phyloP scores from a whole-genome alignment of 2,888 invertebrate genomes.

The Nysson spinosus region DNA sequence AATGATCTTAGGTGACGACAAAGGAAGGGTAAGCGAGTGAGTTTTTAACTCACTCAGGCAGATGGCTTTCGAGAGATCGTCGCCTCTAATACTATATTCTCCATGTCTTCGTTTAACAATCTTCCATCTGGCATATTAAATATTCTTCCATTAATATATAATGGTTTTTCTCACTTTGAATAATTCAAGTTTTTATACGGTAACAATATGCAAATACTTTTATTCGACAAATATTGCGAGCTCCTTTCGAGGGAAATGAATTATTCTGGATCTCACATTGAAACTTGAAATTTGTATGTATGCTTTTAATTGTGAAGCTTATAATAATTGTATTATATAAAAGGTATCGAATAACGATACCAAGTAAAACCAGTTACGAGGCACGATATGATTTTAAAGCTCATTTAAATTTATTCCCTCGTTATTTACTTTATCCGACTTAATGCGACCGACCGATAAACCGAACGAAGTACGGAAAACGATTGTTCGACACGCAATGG shows the following conservation, averaged over 20 bases:
- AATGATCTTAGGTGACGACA: slow-evolving; percentile 60
- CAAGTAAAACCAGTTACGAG: slow-evolving; percentile 21
- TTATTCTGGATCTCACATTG: too few species aligned
- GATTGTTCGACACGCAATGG: slow-evolving; percentile 42
- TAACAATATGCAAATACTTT: too few species aligned
- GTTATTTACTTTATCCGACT: slow-evolving; percentile 36
- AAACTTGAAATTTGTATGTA: too few species aligned
- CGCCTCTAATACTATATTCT: slow-evolving; percentile 12
- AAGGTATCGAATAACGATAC: slow-evolving; percentile 1
- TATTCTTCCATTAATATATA: too few species aligned
- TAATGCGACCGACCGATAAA: slow-evolving; percentile 36
- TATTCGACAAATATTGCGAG: too few species aligned
- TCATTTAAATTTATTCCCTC: slow-evolving; percentile 40
- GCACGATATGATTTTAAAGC: slow-evolving; percentile 27
- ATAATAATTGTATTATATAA: slow-evolving; percentile 21
- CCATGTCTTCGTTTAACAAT: slow-evolving; percentile 19
- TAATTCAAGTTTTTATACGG: too few species aligned
- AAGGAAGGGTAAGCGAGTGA: slow-evolving; percentile 18
- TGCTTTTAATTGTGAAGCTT: too few species aligned
- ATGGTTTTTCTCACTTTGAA: too few species aligned
- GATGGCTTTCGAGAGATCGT: slow-evolving; percentile 46
- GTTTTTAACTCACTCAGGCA: slow-evolving; percentile 37
- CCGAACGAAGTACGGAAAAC: slow-evolving; percentile 34
- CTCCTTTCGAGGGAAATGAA: too few species aligned
- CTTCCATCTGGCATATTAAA: slow-evolving; percentile 25